Base-by-base conservation (phyloP, 2,888 invertebrate species). In the Drosophila koepferae region DNA sequence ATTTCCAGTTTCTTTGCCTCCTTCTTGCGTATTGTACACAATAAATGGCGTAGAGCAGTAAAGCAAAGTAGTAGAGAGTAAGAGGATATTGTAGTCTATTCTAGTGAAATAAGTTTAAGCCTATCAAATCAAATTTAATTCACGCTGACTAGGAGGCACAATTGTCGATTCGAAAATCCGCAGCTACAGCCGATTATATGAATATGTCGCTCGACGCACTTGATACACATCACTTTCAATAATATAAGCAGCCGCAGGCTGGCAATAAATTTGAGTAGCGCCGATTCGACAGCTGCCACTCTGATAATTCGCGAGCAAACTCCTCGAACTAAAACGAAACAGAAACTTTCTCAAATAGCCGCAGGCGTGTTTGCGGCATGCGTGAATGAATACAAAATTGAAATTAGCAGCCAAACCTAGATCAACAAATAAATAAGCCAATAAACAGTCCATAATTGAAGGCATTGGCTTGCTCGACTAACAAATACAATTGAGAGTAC, bases 291-390 rank as follows among this genome's bases (percentile, higher is more conserved):
- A 80, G 70, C 54, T 66, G 71, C 53, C 65, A 48, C 58, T 31
- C 36, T 12, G 49, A 67, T 71, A 70, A 69, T 55, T 62, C 70
- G 70, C 61, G 34, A 31, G 54, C 40, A 67, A 73, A 72, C 72
- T 56, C 72, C 78, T 72, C 53, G 71, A 87, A 88, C 67, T 63
- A 59, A 78, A 73, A 55, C 48, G 64, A 63, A 79, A 80, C 65
- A 68, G 63, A 80, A 80, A 84, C 74, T 87, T 76, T 85, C 58
- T 61, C 54, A 74, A 83, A 81, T 62, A 73, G 86, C 88, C 80
- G 62, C 41, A 66, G 73, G 86, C 86, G 41, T 43, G 40, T 18
- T 77, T 59, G 55, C 38, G 8, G 53, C 40, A 58, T 60, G 64
- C 71, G 69, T 72, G 71, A 78, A 64, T 58, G 69, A 69, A 72